These are phyloP conservation scores for Neomorphus geoffroyi DNA, from an alignment of 2,797 vertebrate genomes.

Conservation along the genomic window DNA sequence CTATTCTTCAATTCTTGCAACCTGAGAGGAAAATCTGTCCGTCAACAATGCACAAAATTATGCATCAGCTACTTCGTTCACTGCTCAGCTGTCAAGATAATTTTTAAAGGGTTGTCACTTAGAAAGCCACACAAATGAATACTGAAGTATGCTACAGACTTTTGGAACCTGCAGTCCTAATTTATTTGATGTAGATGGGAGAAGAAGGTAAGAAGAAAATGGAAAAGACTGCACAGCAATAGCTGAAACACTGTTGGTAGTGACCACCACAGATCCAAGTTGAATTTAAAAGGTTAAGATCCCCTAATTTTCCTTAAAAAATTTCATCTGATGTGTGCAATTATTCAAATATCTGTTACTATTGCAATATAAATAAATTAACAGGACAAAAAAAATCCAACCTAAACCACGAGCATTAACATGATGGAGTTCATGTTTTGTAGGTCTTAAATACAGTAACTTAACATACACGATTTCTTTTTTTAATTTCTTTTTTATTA, in stretches of 20 bases:
- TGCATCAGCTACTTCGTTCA: neutral
- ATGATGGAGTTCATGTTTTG: neutral
- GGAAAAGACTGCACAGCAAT: neutral
- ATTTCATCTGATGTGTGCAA: neutral
- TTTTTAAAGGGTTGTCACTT: constrained; percentile 1
- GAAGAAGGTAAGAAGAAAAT: neutral
- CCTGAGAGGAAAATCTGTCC: constrained; percentile 1
- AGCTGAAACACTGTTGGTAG: neutral
- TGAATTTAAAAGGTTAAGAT: neutral
- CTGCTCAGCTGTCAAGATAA: neutral
- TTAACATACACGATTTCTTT: neutral
- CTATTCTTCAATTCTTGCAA: neutral
- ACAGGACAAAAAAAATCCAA: neutral
- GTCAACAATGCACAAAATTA: neutral
- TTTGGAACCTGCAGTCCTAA: neutral
- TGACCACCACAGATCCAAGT: neutral
- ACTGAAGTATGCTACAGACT: neutral
- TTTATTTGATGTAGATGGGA: neutral
- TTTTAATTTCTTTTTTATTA: neutral
- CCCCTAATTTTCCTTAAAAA: neutral
- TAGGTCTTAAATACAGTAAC: neutral
- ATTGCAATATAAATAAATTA: neutral
- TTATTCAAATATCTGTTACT: neutral
- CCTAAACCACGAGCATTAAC: neutral
- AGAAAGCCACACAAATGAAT: neutral